phyloP scores from a whole-genome alignment of 2,113 vertebrate species.

The Rhipidura dahli region DNA sequence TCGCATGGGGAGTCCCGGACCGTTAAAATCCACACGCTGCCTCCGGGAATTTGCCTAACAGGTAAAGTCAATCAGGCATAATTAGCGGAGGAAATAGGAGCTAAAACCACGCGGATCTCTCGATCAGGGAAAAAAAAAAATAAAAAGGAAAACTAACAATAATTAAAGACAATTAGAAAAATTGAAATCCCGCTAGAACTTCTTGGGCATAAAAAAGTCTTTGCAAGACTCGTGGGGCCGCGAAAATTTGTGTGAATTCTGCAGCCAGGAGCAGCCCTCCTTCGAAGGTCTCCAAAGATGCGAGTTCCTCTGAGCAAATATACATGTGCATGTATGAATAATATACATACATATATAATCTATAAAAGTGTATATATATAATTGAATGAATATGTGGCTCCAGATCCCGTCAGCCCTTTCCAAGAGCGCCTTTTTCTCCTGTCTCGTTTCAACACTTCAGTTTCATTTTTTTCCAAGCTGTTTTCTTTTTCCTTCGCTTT shows the following conservation, averaged over 20 bases:
- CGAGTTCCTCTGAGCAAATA: conserved; percentile 27
- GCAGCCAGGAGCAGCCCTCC: conserved; percentile 50
- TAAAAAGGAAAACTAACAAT: neutral
- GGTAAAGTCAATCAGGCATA: neutral
- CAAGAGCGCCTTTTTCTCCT: neutral
- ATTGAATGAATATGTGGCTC: neutral
- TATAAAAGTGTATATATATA: neutral
- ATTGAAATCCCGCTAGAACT: neutral
- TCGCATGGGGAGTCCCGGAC: neutral
- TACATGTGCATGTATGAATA: neutral
- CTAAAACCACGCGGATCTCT: neutral
- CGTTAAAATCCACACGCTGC: neutral
- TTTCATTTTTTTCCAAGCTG: neutral
- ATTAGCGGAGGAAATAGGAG: neutral
- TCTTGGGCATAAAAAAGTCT: neutral
- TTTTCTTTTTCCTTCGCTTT: neutral
- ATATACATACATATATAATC: neutral
- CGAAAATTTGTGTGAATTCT: conserved; percentile 47
- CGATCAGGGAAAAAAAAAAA: rapidly evolving
- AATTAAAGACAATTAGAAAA: neutral
- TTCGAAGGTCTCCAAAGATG: conserved; percentile 45
- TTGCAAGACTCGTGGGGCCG: conserved; percentile 17
- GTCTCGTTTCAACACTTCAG: conserved; percentile 14
- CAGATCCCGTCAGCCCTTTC: neutral
- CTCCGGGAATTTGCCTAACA: neutral